Base-by-base conservation (phyloP, 53 echinoderm and acorn worm species). In the Echinometra lucunter region DNA sequence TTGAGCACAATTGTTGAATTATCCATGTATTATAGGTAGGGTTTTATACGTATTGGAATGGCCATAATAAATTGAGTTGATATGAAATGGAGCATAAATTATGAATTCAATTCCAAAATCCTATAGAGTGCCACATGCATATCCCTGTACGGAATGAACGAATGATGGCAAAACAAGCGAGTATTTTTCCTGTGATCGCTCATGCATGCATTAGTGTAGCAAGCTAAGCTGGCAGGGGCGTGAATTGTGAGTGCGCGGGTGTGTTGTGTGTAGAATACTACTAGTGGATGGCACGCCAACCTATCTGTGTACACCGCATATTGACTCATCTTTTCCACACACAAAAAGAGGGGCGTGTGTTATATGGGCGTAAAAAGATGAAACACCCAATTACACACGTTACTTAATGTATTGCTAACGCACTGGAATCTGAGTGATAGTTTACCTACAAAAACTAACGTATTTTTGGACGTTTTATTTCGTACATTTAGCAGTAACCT, bases 261-360 rank as follows among this genome's bases (percentile, higher is more conserved):
- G 27, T 66, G 66, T 66, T 11, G 69, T 69, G 32, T 35, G 13
- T 15, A 72, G 35, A 13, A 1, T 72, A 15, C 32, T 12, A 32
- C 32, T 13, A 12, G 0, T 72, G 53, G 72, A 72, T 12, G 12
- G 72, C 35, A 72, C 72, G 32, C 72, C 72, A 30, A 28, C 16
- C n/a, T 32, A 13, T 72, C 12, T 30, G 32, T 47, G 49, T 34
- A 72, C 72, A 72, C 72, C 53, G 7, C 72, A 72, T 72, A 42
- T 81, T 23, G 44, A 81, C 81, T 81, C 81, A 81, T 81, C 81
- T 72, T 53, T 32, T 42, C 42, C 13, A 81, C 81, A 81, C 25
- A 81, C 81, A 81, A 81, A 2, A 42, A 44, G 23, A 81, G 81
- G 81, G 81, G 81, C 44, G 81, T 81, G 81, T 81, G 42, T 21